A percentile compares a stretch with the other conserved stretches of the same genome.
phyloP scores from a whole-genome alignment of 2,888 invertebrate species.

The Altica lythri region DNA sequence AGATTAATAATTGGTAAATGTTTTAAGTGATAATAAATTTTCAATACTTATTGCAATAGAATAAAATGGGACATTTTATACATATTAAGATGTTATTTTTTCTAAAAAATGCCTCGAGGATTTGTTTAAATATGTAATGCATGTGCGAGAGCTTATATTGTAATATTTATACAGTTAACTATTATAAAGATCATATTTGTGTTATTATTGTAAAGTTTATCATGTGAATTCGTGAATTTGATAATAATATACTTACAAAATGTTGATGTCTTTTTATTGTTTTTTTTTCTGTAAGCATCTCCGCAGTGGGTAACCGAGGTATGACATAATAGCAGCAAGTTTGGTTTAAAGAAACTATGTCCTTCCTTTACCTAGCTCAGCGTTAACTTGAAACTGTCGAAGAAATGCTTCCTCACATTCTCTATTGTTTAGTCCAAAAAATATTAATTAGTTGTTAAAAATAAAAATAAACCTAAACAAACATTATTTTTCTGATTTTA shows the following conservation, averaged over 20 bases:
- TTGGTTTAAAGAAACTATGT: too few relatives aligned
- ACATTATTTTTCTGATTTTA: too few relatives aligned
- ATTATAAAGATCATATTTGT: conserved; percentile 5
- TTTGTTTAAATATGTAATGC: conserved; percentile 3
- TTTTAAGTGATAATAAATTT: conserved; percentile 1
- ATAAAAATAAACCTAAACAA: too few relatives aligned
- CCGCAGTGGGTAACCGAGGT: too few relatives aligned
- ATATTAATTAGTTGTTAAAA: too few relatives aligned
- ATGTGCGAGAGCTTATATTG: conserved; percentile 9
- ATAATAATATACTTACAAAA: conserved; percentile 11
- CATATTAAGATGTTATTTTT: too few relatives aligned
- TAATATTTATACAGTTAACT: conserved; percentile 3
- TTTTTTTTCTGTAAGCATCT: too few relatives aligned
- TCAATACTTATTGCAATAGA: conserved; percentile 3
- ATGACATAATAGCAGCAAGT: too few relatives aligned
- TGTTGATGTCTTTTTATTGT: background rate
- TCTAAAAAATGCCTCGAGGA: background rate
- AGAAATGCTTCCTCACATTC: too few relatives aligned
- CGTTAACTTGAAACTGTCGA: too few relatives aligned
- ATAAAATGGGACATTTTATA: background rate
- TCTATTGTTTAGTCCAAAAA: too few relatives aligned
- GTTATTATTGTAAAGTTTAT: conserved; percentile 14
- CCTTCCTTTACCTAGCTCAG: too few relatives aligned
- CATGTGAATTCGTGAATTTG: conserved; percentile 10
- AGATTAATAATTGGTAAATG: conserved; percentile 10